Evolutionary conservation across 2,888 invertebrate genomes (phyloP).

Genomic region (Iselma pallidipennis): DNA sequence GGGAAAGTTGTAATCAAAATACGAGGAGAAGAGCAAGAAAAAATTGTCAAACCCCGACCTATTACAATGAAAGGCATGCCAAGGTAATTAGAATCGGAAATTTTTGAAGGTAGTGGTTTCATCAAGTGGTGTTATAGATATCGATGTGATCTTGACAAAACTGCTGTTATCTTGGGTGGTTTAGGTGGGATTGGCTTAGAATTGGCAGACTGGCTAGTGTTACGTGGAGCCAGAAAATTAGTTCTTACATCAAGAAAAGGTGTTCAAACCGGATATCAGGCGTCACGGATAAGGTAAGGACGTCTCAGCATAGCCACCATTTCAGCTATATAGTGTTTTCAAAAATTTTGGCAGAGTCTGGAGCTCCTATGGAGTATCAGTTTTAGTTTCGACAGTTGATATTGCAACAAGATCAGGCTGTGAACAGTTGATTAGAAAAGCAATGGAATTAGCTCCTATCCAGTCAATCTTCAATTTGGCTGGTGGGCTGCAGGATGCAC

Average conservation of each 20-base stretch:
- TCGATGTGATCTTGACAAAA: conserved; percentile 10
- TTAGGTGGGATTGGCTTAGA: too few relatives aligned
- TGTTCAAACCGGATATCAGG: conserved; percentile 26
- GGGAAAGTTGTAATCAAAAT: conserved; percentile 68
- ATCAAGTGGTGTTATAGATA: conserved; percentile 9
- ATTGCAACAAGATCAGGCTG: conserved; percentile 73
- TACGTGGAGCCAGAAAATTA: too few relatives aligned
- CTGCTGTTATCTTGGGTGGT: too few relatives aligned
- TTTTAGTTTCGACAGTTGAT: conserved; percentile 72
- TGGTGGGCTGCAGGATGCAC: conserved; percentile 74
- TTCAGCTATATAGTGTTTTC: not conserved
- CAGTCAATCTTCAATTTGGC: conserved; percentile 91
- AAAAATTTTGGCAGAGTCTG: conserved; percentile 60
- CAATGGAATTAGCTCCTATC: conserved; percentile 68
- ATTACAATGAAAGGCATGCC: conserved; percentile 7
- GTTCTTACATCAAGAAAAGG: too few relatives aligned
- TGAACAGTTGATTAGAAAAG: conserved; percentile 66
- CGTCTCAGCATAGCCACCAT: not conserved
- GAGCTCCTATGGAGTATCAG: conserved; percentile 69
- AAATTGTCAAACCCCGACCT: not conserved
- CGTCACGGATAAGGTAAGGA: conserved; percentile 36
- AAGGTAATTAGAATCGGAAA: too few relatives aligned
- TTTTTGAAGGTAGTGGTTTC: not conserved
- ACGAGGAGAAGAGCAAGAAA: conserved; percentile 40
- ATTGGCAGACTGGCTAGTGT: too few relatives aligned